A percentile compares a stretch with the other conserved stretches of the same genome.
Evolutionary conservation across 2,113 vertebrate species (phyloP).

Genomic region (Candoia aspera): DNA sequence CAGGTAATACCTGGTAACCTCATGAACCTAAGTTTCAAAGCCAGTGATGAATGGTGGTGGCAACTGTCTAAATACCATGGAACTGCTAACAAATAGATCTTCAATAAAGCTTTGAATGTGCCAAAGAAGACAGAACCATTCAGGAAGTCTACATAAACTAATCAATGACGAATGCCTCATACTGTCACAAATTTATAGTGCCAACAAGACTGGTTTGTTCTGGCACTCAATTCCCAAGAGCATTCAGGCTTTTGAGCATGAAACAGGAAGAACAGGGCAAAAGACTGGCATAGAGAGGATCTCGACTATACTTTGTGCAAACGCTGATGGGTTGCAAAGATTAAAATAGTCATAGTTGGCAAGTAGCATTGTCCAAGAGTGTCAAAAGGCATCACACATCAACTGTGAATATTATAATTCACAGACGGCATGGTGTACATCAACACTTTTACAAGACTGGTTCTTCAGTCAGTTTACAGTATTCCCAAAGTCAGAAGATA

Average conservation of each 20-base stretch:
- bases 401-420: not conserved
- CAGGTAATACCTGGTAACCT: not conserved
- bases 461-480: not conserved
- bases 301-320: not conserved
- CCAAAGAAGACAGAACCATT: not conserved
- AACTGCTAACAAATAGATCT: not conserved
- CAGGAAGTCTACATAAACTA: not conserved
- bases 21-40: not conserved
- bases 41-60: not conserved
- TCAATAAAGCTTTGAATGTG: not conserved
- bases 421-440: not conserved
- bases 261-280: not conserved
- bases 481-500: not conserved
- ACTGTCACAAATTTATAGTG: not conserved
- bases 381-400: conserved; percentile 4
- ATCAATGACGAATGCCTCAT: not conserved
- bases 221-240: not conserved
- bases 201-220: not conserved
- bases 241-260: not conserved
- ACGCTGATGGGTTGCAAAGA: not conserved
- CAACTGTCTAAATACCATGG: not conserved
- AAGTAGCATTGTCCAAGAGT: not conserved
- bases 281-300: not conserved
- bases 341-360: conserved; percentile 1
- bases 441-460: not conserved